These are phyloP conservation scores for Dichetophora obliterata DNA, from an alignment of 2,888 invertebrate genomes.

Conservation along the genomic window DNA sequence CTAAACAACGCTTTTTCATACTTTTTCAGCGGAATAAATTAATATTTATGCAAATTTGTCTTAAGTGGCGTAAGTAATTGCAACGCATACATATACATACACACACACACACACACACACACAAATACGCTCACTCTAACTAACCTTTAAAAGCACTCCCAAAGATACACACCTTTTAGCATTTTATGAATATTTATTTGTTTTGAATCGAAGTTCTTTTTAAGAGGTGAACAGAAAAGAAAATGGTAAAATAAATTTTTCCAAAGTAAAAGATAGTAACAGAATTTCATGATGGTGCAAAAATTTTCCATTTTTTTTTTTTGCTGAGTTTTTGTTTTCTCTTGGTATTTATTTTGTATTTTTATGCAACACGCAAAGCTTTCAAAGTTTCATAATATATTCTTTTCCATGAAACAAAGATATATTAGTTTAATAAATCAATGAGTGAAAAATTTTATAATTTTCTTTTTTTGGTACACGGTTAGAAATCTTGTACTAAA, in stretches of 20 bases:
- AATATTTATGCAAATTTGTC: slow-evolving; percentile 24
- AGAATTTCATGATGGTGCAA: neutral
- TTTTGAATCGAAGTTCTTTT: slow-evolving; percentile 21
- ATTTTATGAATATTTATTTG: slow-evolving; percentile 36
- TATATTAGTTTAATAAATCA: slow-evolving; percentile 29
- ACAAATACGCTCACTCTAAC: neutral
- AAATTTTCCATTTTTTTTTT: neutral
- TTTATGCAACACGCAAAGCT: slow-evolving; percentile 9
- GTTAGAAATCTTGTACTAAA: no score
- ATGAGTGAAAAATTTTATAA: slow-evolving; percentile 17
- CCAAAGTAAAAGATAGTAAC: neutral
- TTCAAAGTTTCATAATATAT: slow-evolving; percentile 21
- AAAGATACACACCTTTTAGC: neutral
- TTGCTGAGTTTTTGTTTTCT: neutral
- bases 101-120: neutral
- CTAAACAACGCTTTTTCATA: neutral
- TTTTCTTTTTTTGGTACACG: neutral
- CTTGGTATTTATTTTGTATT: neutral
- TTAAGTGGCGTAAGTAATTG: slow-evolving; percentile 29
- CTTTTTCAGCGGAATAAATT: slow-evolving; percentile 22
- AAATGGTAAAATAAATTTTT: neutral
- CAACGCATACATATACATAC: slow-evolving; percentile 12
- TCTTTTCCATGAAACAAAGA: slow-evolving; percentile 22
- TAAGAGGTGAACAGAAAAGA: neutral
- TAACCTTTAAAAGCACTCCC: no score